Conservation (phyloP, 2,113 vertebrate species). For the Sporophila hypoxantha region DNA sequence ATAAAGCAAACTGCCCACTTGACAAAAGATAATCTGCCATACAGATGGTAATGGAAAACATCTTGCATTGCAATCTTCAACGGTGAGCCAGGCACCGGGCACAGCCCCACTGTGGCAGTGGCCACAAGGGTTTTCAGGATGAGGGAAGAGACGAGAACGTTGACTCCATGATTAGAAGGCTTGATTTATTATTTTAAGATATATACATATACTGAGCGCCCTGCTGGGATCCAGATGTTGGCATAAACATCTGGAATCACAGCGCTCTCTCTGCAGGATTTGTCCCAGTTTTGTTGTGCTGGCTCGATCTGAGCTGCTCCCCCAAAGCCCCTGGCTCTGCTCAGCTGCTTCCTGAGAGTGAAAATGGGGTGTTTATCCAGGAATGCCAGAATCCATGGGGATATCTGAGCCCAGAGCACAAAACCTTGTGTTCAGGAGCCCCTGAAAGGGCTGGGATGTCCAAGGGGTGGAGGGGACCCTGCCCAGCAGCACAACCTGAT, state of each 20-base stretch:
- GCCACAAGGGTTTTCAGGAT: no score
- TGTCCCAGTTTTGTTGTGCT: not conserved
- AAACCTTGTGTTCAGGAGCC: not conserved
- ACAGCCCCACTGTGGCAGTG: no score
- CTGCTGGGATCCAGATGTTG: not conserved
- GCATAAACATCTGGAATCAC: not conserved
- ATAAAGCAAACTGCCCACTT: no score
- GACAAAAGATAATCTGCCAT: no score
- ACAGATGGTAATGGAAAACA: no score
- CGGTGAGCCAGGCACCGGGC: constrained; percentile 60
- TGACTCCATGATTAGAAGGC: no score
- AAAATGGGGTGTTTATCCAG: not conserved
- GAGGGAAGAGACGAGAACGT: no score
- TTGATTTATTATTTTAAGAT: no score
- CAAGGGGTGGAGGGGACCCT: not conserved
- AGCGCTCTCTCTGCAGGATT: not conserved
- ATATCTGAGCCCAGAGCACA: not conserved
- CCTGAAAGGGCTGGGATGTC: not conserved
- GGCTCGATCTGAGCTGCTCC: not conserved
- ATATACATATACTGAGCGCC: no score
- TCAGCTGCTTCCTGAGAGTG: not conserved
- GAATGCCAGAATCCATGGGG: not conserved
- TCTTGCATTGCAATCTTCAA: no score
- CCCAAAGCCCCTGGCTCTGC: not conserved
- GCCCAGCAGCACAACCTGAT: not conserved